phyloP scores from a whole-genome alignment of 2,797 vertebrate species.

The Corythornis leucogaster region DNA sequence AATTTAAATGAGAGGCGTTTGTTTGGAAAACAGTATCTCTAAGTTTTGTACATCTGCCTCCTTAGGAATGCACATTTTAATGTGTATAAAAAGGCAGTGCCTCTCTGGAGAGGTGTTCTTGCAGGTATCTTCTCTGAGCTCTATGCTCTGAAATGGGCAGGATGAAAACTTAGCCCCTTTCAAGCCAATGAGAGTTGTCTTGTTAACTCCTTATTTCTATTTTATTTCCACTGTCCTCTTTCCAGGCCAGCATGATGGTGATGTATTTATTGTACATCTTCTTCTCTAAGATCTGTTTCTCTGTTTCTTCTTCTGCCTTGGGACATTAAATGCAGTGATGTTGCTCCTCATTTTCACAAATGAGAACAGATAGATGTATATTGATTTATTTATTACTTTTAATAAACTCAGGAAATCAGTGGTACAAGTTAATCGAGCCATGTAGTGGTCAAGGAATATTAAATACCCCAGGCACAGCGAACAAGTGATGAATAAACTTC shows the following conservation, averaged over 20 bases:
- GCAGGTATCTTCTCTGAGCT: not conserved
- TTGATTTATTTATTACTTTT: not conserved
- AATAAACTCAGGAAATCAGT: not conserved
- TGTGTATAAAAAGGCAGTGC: not conserved
- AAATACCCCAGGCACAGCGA: not conserved
- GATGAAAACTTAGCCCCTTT: not conserved
- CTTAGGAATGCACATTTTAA: accelerated
- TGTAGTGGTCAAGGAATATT: not conserved
- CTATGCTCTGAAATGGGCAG: not conserved
- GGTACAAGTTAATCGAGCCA: not conserved
- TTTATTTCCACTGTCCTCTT: not conserved
- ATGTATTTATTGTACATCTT: not conserved
- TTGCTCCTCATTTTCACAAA: not conserved
- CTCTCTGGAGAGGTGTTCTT: not conserved
- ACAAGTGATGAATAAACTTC: not conserved
- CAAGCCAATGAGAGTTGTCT: not conserved
- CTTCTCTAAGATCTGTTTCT: not conserved
- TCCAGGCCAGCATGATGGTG: not conserved
- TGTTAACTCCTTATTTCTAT: not conserved
- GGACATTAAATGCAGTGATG: not conserved
- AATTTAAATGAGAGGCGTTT: slow-evolving; percentile 9
- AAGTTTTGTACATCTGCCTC: not conserved
- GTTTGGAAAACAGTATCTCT: not conserved
- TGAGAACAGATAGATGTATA: not conserved
- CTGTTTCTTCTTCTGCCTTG: not conserved